Base-by-base conservation (phyloP, 2,888 invertebrate genomes). In the Punctoribates punctum region DNA sequence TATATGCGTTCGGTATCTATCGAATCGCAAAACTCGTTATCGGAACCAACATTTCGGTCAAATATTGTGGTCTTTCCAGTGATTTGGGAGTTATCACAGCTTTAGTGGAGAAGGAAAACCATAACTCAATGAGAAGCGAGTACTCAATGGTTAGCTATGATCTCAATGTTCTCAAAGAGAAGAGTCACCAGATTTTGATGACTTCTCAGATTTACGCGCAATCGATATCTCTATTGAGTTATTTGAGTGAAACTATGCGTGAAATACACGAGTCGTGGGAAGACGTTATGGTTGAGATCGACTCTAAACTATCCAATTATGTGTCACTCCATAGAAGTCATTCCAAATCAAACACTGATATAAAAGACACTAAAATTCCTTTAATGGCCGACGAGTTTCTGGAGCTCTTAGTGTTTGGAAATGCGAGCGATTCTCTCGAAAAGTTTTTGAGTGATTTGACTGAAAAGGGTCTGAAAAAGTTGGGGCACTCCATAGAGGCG, bases 251-350 rank as follows among this genome's bases (percentile, higher is more conserved):
- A 80, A 92, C 93, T 0, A 90, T 94, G 84, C 88, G 89, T 80
- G 90, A 91, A 9, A 90, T 94, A 79, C 90, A 88, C 54, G 96
- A 96, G 85, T 92, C 94, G 0, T 96, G 95, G 94, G 96, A 96
- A 83, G 94, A 92, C 79, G 93, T 96, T 81, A 86, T 96, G 51
- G 83, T 95, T 62, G 96, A 96, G 86, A 93, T 96, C 90, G 96
- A 96, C 83, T 90, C 91, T 72, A 96, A 96, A 85, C 88, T 97
- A 81, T 89, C 92, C 0, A 90, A 90, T 80, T 96, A 94, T 86
- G 94, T 94, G 15, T 89, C 90, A 78, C 89, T 57, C 2, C 42
- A 60, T 27, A 77, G 77, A 38, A 46, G 42, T 48, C 15, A 57
- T n/a, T 8, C 29, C 5, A 65, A 77, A 38, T 8, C 34, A 0